A percentile compares a stretch with the other conserved stretches of the same genome.
Conservation (phyloP, 2,888 invertebrate species). For the Gisinianus flammeolus region DNA sequence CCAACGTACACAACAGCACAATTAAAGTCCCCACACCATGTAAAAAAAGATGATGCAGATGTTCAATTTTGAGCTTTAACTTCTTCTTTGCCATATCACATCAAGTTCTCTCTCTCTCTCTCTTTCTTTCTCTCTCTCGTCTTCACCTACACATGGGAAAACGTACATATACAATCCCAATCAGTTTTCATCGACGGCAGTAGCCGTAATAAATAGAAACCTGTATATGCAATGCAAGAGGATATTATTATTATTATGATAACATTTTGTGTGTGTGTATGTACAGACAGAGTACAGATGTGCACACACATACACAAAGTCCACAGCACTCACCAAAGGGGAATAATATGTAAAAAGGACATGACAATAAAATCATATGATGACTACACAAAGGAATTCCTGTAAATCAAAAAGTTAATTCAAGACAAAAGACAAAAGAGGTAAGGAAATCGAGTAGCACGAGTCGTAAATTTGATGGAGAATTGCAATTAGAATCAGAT, state of each 20-base stretch:
- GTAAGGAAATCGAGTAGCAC: background rate
- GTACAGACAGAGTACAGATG: no score
- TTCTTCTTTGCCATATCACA: background rate
- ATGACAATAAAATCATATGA: background rate
- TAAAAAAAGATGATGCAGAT: background rate
- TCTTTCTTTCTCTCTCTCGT: background rate
- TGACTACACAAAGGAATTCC: background rate
- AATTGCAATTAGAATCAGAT: background rate
- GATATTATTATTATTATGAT: no score
- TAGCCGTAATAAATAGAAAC: background rate
- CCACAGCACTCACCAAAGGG: no score
- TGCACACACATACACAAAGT: no score
- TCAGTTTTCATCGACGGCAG: background rate
- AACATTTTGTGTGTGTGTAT: no score
- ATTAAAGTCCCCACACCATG: no score
- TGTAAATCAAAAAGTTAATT: background rate
- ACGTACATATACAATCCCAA: background rate
- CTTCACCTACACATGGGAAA: background rate
- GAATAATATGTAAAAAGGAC: no score
- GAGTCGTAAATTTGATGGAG: background rate
- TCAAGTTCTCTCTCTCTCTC: background rate
- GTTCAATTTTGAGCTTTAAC: background rate
- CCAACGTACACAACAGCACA: background rate
- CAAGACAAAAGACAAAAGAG: background rate
- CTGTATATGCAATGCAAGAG: background rate